These are phyloP conservation scores for Probosciger aterrimus DNA, from an alignment of 2,113 vertebrate genomes.

Conservation along the genomic window DNA sequence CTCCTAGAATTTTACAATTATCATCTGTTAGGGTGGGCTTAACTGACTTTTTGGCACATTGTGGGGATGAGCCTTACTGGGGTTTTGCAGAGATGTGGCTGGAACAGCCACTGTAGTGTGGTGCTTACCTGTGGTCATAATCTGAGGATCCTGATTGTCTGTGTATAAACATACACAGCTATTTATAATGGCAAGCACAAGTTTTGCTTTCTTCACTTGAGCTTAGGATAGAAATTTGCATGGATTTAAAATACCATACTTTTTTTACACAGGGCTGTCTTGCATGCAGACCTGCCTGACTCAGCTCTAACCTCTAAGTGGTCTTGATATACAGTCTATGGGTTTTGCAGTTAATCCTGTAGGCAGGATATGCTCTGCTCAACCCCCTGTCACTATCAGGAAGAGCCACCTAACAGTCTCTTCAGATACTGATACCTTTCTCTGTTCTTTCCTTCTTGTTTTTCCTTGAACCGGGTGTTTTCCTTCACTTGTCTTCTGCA, in stretches of 20 bases:
- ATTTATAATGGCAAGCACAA: accelerated
- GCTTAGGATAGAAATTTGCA: neutral
- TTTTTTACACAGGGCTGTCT: neutral
- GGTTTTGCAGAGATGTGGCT: neutral
- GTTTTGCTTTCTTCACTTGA: neutral
- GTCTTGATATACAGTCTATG: accelerated
- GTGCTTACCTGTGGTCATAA: neutral
- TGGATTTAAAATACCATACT: neutral
- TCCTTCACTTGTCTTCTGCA: constrained; percentile 78
- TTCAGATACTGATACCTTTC: neutral
- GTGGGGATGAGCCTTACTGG: neutral
- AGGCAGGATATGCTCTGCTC: neutral
- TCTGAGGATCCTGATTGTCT: neutral
- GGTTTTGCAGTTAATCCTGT: neutral
- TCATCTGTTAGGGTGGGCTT: neutral
- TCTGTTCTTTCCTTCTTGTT: neutral
- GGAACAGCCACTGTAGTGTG: neutral
- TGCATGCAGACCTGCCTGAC: accelerated
- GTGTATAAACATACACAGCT: neutral
- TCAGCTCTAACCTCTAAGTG: neutral
- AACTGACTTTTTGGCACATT: accelerated
- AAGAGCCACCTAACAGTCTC: neutral
- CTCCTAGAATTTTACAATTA: accelerated
- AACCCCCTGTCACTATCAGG: too few species aligned
- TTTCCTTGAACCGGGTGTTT: neutral